Base-by-base conservation (phyloP, 37 sponge, comb jelly and placozoan species). In the Eunapius fragilis region DNA sequence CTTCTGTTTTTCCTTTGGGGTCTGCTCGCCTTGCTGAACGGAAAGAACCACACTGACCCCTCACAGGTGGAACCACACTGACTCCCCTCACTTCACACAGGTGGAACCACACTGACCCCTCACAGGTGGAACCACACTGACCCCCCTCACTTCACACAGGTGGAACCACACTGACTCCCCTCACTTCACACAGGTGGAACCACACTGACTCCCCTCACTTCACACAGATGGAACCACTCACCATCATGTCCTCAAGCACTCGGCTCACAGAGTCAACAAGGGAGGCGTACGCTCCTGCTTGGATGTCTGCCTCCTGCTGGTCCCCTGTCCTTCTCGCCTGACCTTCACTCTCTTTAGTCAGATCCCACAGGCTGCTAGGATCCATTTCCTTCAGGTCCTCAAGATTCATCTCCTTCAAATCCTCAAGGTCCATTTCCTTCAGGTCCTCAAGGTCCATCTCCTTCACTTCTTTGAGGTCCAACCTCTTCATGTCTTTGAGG, bases 1-100 rank as follows among this genome's bases (percentile, higher is more conserved):
- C 13, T 45, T 82, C 45, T 47, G 25, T 27, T 70, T 82, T 37
- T 82, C 88, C 58, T 69, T 68, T 73, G 87, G 28, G 25, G 37
- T 28, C 36, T 77, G 83, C 22, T 80, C 80, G 31, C 69, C 69
- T 58, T 58, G 58, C 17, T 58, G 58, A 58, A 58, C 0, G 7
- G 58, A 58, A 41, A 47, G 25, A 22, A 22, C 28, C 80, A 47
- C 14, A 58, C 80, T 79, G 37, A 77, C 17, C 13, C 33, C 41
- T n/a, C n/a, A n/a, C n/a, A n/a, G n/a, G n/a, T 38, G 2, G 26
- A 77, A 67, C 24, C 13, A 50, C 24, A 47, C 78, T 34, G 10
- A 79, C 80, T 2, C 68, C 0, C 13, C 3, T 26, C 50, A 41
- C 28, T 22, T 38, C 17, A 11, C 7, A 78, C n/a, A n/a, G 12